A percentile compares a stretch with the other conserved stretches of the same genome.
Evolutionary conservation across 2,797 vertebrate species (phyloP).

Genomic region (Petrocephalus sullivani): DNA sequence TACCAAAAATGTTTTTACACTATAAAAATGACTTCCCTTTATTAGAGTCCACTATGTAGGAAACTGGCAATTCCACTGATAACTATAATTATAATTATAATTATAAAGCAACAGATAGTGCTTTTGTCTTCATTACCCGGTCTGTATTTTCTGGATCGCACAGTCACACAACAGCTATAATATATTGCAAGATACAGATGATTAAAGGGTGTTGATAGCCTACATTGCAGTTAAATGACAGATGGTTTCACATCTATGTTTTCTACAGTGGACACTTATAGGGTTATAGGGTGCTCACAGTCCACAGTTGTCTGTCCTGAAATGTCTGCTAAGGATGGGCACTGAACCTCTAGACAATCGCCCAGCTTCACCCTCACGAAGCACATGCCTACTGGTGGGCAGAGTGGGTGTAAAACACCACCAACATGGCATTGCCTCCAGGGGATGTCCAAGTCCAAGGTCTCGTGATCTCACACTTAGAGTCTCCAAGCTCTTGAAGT

Average conservation of each 20-base stretch:
- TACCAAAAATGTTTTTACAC: background rate
- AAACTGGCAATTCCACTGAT: background rate
- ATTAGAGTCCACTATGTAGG: background rate
- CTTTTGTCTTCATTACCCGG: background rate
- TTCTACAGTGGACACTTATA: background rate
- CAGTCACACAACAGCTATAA: background rate
- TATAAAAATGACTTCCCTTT: background rate
- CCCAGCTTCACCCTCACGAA: background rate
- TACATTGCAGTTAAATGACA: background rate
- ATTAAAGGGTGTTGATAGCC: background rate
- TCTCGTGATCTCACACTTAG: background rate
- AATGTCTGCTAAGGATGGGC: background rate
- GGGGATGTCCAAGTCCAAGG: background rate
- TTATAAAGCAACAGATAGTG: background rate
- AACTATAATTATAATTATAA: background rate
- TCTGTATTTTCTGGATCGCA: background rate
- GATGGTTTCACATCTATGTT: background rate
- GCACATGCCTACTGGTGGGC: background rate
- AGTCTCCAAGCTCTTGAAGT: background rate
- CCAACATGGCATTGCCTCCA: background rate
- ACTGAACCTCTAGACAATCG: background rate
- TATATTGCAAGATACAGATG: slow-evolving; percentile 4
- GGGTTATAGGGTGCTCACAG: background rate
- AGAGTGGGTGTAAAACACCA: background rate
- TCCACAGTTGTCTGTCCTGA: background rate